Base-by-base conservation (phyloP, 1,140 invertebrate species). In the Drosophila parvula region DNA sequence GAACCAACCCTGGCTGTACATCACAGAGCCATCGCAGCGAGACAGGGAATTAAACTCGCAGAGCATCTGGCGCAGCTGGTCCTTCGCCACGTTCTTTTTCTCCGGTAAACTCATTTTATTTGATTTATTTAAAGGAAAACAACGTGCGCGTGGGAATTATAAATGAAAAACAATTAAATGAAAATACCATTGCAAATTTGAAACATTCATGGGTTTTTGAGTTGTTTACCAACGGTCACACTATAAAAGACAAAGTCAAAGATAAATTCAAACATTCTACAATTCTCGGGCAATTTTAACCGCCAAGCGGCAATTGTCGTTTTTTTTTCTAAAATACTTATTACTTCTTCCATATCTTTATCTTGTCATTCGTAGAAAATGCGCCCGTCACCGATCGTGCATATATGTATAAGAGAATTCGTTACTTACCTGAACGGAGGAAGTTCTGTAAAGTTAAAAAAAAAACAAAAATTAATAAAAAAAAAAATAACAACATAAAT, bases 21-120 rank as follows among this genome's bases (percentile, higher is more conserved):
- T 94, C 9, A 94, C 94, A 0, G 96, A 96, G n/a, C 96, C 96
- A 93, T 96, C 95, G 0, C 95, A 94, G 85, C 95, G 94, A 44
- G 94, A 95, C 40, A 96, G 89, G 50, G 94, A 93, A 92, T 95
- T 95, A 11, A 96, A 91, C 91, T 96, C 94, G 75, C 95, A 96
- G 78, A 94, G 94, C 90, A 96, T 91, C 83, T 94, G 55, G 0
- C 90, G 84, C 12, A 88, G 40, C 45, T 75, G 63, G 5, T 80
- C 73, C 18, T 74, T 79, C 3, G 45, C 0, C 11, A 45, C 43
- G 1, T 55, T 14, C 11, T 45, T 5, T 44, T 16, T 50, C 2
- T 32, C 38, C 3, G 36, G 51, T 53, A 77, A 53, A 53, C 53
- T 61, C 77, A 88, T 80, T 28, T 56, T 79, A 22, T 58, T 57